Evolutionary conservation across 2,888 invertebrate species (phyloP), one percentile per base, ranked within the genome.

Genomic region (Caenorhabditis virilis): DNA sequence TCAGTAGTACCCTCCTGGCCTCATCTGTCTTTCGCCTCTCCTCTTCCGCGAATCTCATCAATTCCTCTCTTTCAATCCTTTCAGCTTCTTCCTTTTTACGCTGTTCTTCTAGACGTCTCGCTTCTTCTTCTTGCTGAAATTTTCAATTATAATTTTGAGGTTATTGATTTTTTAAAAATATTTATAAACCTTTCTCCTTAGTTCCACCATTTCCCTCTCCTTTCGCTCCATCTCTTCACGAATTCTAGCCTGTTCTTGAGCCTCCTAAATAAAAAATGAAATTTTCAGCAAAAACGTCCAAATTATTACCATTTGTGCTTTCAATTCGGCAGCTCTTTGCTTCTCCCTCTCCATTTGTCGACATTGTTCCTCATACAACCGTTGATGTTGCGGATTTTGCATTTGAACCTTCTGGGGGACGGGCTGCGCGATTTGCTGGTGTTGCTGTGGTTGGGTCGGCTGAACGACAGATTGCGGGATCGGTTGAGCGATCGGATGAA

Each of bases 1-100:
- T 27, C 20, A 26, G n/a, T 18, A 26, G 15, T 25, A 59, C 55
- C n/a, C 52, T 46, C 27, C 49, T 42, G 9, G 25, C 41, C 18
- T 69, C 66, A 9, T 11, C 27, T n/a, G 60, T 55, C 33, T 38
- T 55, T 22, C 53, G 50, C 30, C 42, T 22, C 20, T 61, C 64
- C 23, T 72, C 69, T 13, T 59, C 61, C n/a, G 61, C 46, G 13
- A 66, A 59, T 27, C 48, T 51, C 23, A 52, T 47, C n/a, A 72
- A 36, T 16, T 61, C 27, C 13, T 56, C 66, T 39, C 30, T 23
- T 41, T 63, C 63, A 13, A 62, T 49, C 23, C 56, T n/a, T 22
- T 60, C 52, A 11, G 41, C 55, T 23, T 66, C 65, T 27, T 65
- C 68, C 22, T 36, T 25, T 25, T 49, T 50, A 7, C 63, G 36